Evolutionary conservation across 53 echinoderm and acorn worm species (phyloP).

Genomic region (Glandiceps talaboti): DNA sequence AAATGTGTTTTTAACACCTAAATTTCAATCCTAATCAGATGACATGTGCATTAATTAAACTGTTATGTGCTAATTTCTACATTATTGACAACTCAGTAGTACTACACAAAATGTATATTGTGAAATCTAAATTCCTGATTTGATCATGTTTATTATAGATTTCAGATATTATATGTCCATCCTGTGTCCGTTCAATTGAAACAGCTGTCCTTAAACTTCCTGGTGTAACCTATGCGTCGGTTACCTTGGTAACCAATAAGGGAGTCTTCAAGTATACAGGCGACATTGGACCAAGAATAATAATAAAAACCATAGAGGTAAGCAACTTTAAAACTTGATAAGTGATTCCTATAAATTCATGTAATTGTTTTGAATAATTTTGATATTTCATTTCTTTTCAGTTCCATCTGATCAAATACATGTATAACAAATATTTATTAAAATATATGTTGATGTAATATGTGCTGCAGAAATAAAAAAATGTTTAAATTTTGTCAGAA

Average conservation of each 20-base stretch:
- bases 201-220: conserved; percentile 20
- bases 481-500: no score
- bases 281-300: conserved; percentile 56
- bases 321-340: neutral
- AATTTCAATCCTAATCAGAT: no score
- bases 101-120: no score
- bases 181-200: conserved; percentile 77
- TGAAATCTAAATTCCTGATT: no score
- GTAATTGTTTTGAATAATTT: no score
- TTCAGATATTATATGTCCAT: conserved; percentile 69
- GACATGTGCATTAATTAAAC: no score
- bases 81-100: no score
- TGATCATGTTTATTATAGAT: conserved; percentile 30
- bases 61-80: no score
- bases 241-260: conserved; percentile 57
- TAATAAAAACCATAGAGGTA: conserved; percentile 63
- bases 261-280: conserved; percentile 66
- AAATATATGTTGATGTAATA: no score
- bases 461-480: no score
- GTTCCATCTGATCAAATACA: neutral
- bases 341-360: neutral
- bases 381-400: neutral
- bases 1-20: no score
- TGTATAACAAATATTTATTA: neutral
- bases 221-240: conserved; percentile 71